Conservation (phyloP, 1,140 invertebrate species). For the Zeugodacus cucurbitae region DNA sequence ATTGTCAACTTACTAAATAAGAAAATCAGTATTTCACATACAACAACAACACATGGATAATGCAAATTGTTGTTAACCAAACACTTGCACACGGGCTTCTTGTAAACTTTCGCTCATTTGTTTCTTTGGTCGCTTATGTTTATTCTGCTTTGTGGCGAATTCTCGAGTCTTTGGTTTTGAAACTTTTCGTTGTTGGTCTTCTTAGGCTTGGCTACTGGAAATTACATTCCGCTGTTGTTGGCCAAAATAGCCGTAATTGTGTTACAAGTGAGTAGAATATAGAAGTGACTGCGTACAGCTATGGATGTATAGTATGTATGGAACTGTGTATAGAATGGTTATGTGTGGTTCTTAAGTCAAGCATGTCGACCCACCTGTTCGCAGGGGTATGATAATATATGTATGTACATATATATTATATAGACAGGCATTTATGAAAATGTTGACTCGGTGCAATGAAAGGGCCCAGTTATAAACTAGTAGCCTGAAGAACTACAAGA, state of each 20-base stretch:
- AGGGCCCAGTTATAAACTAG: too few relatives aligned
- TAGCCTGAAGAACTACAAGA: too few relatives aligned
- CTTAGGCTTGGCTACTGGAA: not conserved
- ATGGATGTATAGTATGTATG: not conserved
- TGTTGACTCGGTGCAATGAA: too few relatives aligned
- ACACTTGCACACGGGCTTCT: not conserved
- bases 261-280: not conserved
- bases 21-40: not conserved
- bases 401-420: not conserved
- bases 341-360: not conserved
- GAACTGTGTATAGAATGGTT: not conserved
- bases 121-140: not conserved
- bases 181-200: not conserved
- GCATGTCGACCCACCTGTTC: not conserved
- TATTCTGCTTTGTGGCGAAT: not conserved
- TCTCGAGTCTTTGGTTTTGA: not conserved
- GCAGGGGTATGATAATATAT: not conserved
- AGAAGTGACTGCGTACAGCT: not conserved
- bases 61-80: not conserved
- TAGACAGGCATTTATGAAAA: too few relatives aligned
- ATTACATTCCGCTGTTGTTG: not conserved
- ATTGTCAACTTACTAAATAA: not conserved
- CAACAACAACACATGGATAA: not conserved
- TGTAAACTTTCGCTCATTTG: not conserved
- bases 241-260: not conserved